Percentiles rank a stretch among this genome's conserved stretches.
Conservation (phyloP, 2,113 vertebrate genomes). For the Anhinga anhinga region DNA sequence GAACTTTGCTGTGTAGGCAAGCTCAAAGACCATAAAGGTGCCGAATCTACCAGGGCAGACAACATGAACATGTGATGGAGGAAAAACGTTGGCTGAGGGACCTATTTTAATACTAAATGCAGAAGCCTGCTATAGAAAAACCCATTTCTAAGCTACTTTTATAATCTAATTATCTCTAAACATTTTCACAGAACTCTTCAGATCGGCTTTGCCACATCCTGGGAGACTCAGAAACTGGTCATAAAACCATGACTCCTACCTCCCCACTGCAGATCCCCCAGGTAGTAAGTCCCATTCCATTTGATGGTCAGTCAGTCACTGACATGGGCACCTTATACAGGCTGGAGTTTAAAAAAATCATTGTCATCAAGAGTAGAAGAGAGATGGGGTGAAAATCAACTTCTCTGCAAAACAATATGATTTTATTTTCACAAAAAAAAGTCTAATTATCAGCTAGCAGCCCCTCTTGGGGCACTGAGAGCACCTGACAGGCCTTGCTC, state of each 20-base stretch:
- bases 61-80: neutral
- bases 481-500: neutral
- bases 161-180: neutral
- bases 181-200: neutral
- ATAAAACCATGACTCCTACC: neutral
- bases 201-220: neutral
- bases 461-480: neutral
- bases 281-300: neutral
- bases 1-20: neutral
- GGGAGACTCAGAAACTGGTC: neutral
- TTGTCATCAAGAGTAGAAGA: neutral
- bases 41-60: neutral
- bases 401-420: neutral
- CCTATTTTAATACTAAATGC: neutral
- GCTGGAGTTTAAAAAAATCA: neutral
- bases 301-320: neutral
- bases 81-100: neutral
- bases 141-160: neutral
- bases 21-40: neutral
- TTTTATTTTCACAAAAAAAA: neutral
- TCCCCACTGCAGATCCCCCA: neutral
- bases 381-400: neutral
- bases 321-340: accelerated
- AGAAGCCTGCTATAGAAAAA: neutral
- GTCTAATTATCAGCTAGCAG: neutral